Evolutionary conservation across 2,888 invertebrate species (phyloP).

Genomic region (Chelonus formosanus): DNA sequence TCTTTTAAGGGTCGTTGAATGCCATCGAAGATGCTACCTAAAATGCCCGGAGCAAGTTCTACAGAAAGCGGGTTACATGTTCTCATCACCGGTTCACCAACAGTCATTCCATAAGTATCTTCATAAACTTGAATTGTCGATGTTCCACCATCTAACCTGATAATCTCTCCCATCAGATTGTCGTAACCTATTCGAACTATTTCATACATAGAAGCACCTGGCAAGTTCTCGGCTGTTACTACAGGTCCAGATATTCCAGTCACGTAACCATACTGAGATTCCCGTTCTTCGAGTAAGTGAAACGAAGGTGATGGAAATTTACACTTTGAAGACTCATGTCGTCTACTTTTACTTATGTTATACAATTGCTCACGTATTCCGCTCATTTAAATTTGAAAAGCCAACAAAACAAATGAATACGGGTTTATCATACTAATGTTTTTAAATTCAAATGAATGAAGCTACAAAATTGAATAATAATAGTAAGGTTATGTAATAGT

Average conservation of each 20-base stretch:
- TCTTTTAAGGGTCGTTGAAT: slow-evolving; percentile 97
- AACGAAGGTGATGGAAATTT: neutral
- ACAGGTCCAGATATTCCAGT: slow-evolving; percentile 97
- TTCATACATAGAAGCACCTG: slow-evolving; percentile 99
- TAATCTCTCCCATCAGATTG: slow-evolving; percentile 97
- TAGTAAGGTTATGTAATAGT: too few relatives aligned
- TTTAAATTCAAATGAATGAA: too few relatives aligned
- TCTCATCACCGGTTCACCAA: slow-evolving; percentile 90
- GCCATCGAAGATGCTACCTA: slow-evolving; percentile 98
- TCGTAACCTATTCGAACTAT: slow-evolving; percentile 96
- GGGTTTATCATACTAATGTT: too few relatives aligned
- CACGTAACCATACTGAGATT: slow-evolving; percentile 89
- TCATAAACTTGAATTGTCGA: slow-evolving; percentile 97
- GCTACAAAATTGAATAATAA: too few relatives aligned
- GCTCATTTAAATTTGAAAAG: slow-evolving; percentile 5
- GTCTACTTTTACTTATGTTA: neutral
- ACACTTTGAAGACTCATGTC: slow-evolving; percentile 59
- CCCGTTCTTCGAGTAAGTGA: slow-evolving; percentile 61
- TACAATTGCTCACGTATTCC: neutral
- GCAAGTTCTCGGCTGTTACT: slow-evolving; percentile 96
- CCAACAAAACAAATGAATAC: too few relatives aligned
- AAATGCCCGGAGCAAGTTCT: slow-evolving; percentile 96
- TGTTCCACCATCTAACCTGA: slow-evolving; percentile 96
- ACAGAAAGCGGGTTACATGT: slow-evolving; percentile 98
- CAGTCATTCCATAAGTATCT: slow-evolving; percentile 80